phyloP scores from a whole-genome alignment of 2,113 vertebrate species.

The Mustelus asterias region DNA sequence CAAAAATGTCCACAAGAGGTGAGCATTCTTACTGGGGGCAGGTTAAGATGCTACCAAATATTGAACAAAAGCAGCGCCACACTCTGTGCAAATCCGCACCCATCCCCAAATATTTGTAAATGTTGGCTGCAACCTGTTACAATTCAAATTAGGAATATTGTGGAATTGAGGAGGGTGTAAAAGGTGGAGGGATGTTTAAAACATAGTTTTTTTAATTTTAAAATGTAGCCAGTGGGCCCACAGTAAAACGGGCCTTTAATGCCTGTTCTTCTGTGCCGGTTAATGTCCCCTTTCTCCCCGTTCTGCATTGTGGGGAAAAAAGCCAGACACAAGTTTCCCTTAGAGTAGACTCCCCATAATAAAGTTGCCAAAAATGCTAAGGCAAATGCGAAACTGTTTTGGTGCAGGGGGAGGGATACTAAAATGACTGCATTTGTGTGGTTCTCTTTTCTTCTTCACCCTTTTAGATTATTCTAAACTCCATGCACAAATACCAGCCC shows the following conservation, averaged over 20 bases:
- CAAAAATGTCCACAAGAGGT: neutral
- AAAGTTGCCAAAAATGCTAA: neutral
- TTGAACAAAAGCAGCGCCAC: neutral
- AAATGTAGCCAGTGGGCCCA: neutral
- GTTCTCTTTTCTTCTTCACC: neutral
- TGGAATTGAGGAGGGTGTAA: neutral
- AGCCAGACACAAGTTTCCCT: neutral
- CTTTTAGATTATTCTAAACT: conserved; percentile 90
- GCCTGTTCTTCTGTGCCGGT: neutral
- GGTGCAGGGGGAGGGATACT: neutral
- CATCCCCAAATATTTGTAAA: neutral
- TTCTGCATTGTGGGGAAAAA: too few species aligned
- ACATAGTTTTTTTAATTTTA: neutral
- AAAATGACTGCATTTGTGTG: neutral
- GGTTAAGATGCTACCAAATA: too few species aligned
- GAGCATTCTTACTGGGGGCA: neutral
- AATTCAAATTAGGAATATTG: neutral
- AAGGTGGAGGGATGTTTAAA: neutral
- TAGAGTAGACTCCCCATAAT: neutral
- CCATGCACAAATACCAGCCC: conserved; percentile 98
- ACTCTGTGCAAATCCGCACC: neutral
- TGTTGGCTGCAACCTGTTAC: neutral
- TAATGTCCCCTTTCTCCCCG: neutral
- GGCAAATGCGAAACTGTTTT: neutral
- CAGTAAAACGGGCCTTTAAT: neutral